Conservation (phyloP, 2,797 vertebrate species). For the Notolabrus celidotus region DNA sequence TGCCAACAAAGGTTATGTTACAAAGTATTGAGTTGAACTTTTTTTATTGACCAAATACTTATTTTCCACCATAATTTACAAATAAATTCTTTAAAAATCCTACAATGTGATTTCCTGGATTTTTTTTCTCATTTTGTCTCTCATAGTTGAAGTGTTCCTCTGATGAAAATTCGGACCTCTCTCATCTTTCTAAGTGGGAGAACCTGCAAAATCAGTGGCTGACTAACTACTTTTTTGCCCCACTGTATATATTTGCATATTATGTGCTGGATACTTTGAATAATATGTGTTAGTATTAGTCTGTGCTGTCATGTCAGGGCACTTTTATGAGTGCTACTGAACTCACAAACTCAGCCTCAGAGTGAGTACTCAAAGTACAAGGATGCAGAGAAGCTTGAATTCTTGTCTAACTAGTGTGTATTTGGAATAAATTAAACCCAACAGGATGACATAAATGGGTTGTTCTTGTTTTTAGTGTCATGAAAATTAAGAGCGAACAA, state of each 20-base stretch:
- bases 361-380: conserved; percentile 34
- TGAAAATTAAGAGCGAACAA: conserved; percentile 8
- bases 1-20: too few relatives aligned
- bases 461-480: conserved; percentile 7
- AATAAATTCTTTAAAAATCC: too few relatives aligned
- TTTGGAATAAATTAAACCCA: neutral
- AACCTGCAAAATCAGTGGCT: too few relatives aligned
- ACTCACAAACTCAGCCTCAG: conserved; percentile 20
- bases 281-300: conserved; percentile 10
- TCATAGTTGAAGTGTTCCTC: too few relatives aligned
- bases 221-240: too few relatives aligned
- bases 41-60: too few relatives aligned
- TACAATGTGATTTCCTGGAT: too few relatives aligned
- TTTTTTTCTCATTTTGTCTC: too few relatives aligned
- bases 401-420: neutral
- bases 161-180: too few relatives aligned
- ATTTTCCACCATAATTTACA: too few relatives aligned
- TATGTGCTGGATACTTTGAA: conserved; percentile 9
- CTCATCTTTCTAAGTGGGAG: too few relatives aligned
- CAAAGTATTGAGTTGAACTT: too few relatives aligned
- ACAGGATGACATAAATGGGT: conserved; percentile 16
- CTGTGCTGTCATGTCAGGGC: neutral
- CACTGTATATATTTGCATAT: conserved; percentile 24
- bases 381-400: conserved; percentile 8
- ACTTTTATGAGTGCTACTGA: conserved; percentile 19